Evolutionary conservation across 1,140 invertebrate species (phyloP), one percentile per base, ranked within the genome.

Genomic region (Branchinecta lynchi): DNA sequence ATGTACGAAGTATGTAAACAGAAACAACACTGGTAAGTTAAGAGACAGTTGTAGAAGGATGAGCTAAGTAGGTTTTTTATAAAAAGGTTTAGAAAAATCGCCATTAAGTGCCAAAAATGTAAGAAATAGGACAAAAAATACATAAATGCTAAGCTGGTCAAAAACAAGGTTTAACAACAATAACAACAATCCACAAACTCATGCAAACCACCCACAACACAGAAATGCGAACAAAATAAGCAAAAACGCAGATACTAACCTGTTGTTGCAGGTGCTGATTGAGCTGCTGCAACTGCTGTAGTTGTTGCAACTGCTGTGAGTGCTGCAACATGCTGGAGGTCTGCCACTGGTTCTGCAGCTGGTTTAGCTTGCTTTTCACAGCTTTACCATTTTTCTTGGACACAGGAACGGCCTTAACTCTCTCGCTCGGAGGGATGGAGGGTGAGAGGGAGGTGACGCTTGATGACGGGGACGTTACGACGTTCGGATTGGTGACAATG

Each of bases 371-470:
- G 51, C 51, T 60, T 44, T 81, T 78, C 20, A 78, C 75, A 74
- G 81, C 86, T 77, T 85, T 87, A 17, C 84, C 83, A 75, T 87
- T 86, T 76, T 87, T 89, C 76, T 89, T 89, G 44, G 86, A 86
- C 46, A 86, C 85, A 8, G 86, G 86, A 77, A 89, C 89, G 0
- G 84, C 87, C 80, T 89, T 90, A 45, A 87, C 87, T 73, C 87
- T 81, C 80, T 89, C 88, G 68, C 74, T 76, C 68, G 79, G 77
- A 68, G 79, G 73, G 70, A 79, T 72, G 9, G 72, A 69, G 8
- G 70, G 66, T 46, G 70, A 69, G n/a, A 72, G 67, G 12, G 70
- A 65, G 44, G 70, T 21, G 12, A 68, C 72, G 9, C 46, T 46
- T 0, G 71, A 67, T 20, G 51, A 65, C 15, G 65, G 20, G 17